phyloP scores from a whole-genome alignment of 2,888 invertebrate genomes.

The Meteorus colon region DNA sequence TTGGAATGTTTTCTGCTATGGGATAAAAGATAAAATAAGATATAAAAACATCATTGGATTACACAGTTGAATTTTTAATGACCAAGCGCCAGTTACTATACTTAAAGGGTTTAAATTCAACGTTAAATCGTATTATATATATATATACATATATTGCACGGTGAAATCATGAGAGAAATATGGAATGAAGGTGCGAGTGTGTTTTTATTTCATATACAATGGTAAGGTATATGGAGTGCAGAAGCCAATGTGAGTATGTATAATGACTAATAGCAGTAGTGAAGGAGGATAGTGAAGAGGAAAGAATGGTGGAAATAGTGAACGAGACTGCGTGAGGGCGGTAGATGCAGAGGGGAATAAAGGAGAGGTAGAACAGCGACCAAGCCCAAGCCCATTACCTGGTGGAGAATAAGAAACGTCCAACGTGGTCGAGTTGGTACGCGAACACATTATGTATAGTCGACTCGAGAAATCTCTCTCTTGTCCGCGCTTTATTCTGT shows the following conservation, averaged over 20 bases:
- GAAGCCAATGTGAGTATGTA: not conserved
- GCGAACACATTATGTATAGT: conserved; percentile 57
- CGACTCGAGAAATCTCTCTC: conserved; percentile 58
- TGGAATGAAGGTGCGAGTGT: not conserved
- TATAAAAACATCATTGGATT: too few species aligned
- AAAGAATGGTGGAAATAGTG: conserved; percentile 6
- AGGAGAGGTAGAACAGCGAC: conserved; percentile 39
- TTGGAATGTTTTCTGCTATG: too few species aligned
- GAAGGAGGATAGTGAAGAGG: conserved; percentile 34
- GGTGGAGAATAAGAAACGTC: conserved; percentile 49
- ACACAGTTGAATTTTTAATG: too few species aligned
- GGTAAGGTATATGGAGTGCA: not conserved
- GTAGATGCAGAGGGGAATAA: too few species aligned
- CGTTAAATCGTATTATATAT: too few species aligned
- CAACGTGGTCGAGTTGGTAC: conserved; percentile 54
- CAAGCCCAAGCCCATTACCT: conserved; percentile 48
- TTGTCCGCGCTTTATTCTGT: conserved; percentile 6
- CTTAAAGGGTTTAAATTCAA: not conserved
- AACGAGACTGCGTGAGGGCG: not conserved
- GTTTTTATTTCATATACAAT: not conserved
- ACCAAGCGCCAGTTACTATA: too few species aligned
- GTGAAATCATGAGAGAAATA: not conserved
- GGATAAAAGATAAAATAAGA: too few species aligned
- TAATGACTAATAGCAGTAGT: conserved; percentile 21
- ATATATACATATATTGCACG: too few species aligned